phyloP scores from a whole-genome alignment of 1,140 invertebrate species.

The Leptopilina boulardi region DNA sequence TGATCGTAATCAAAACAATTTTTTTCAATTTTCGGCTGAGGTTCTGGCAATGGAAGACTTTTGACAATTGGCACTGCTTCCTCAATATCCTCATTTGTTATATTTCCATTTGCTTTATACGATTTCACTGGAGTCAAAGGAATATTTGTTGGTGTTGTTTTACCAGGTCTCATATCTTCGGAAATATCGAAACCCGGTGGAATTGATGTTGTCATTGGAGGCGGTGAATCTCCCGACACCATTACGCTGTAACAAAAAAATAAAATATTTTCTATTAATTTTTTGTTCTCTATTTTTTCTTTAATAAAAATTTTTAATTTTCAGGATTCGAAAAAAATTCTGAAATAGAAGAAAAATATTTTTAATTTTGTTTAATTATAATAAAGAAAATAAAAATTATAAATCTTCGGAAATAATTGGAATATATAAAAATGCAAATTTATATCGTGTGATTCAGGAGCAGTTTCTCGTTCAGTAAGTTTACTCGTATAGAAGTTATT shows the following conservation, averaged over 20 bases:
- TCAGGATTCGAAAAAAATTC: too few relatives aligned
- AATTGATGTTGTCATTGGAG: constrained; percentile 58
- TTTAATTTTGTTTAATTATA: too few relatives aligned
- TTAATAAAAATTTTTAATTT: too few relatives aligned
- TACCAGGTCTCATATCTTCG: constrained; percentile 62
- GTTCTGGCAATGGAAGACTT: constrained; percentile 60
- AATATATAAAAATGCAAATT: background rate
- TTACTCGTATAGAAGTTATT: background rate
- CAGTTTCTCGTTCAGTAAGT: background rate
- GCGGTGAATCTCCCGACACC: constrained; percentile 64
- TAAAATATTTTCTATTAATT: background rate
- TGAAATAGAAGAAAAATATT: background rate
- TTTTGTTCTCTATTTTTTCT: background rate
- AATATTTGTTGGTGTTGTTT: constrained; percentile 56
- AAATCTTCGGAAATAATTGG: too few relatives aligned
- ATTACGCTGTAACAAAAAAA: constrained; percentile 68
- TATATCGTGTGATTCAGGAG: background rate
- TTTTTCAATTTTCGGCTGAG: constrained; percentile 62
- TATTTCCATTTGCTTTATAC: constrained; percentile 41
- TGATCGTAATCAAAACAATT: constrained; percentile 63
- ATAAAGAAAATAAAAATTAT: too few relatives aligned
- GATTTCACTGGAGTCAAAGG: constrained; percentile 38
- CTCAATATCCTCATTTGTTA: constrained; percentile 60
- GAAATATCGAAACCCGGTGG: constrained; percentile 63
- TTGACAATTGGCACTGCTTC: constrained; percentile 61